Base-by-base conservation (phyloP, 2,113 vertebrate species). In the Hydrochoerus hydrochaeris region DNA sequence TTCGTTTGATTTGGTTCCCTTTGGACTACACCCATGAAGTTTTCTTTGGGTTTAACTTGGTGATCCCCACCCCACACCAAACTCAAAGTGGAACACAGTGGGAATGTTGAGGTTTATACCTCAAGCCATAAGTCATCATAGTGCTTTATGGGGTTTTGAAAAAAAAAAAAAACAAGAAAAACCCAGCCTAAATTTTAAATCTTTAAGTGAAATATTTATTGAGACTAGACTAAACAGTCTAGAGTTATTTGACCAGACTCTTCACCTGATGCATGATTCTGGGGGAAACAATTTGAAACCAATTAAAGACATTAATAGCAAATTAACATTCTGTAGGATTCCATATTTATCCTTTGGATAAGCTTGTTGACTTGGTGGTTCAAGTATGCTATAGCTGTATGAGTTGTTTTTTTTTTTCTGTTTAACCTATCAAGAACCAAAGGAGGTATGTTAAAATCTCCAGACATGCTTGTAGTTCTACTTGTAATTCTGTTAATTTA, bases 1-100 rank as follows among this genome's bases (percentile, higher is more conserved):
- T 96, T 97, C 0, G 30, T 97, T 95, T 97, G 90, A 97, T 95
- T 97, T 90, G 88, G 94, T 92, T 95, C 90, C 85, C 41, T 97
- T 95, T 94, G 85, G 92, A 78, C 94, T 92, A 85, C 49, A 97
- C 93, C 95, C 97, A 90, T 90, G 71, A 84, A 91, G n/a, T 91
- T 97, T 96, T 83, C 96, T 97, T 97, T 81, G 94, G 90, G 88
- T 94, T 97, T 96, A 90, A 90, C 28, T 75, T 92, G 95, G 80
- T 97, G 78, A 94, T 97, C 95, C 91, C 96, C 96, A 90, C 90
- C 94, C 95, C 75, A 97, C 86, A 84, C 96, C 91, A 97, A 75
- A 96, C 92, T 97, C 92, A 80, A 96, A 97, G 92, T 95, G 73
- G 94, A 98, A 77, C 65, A 62, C 57, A 93, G 88, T 71, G 96